Evolutionary conservation across 2,888 invertebrate genomes (phyloP), one percentile per base, ranked within the genome.

Genomic region (Gandaritis pyraliata): DNA sequence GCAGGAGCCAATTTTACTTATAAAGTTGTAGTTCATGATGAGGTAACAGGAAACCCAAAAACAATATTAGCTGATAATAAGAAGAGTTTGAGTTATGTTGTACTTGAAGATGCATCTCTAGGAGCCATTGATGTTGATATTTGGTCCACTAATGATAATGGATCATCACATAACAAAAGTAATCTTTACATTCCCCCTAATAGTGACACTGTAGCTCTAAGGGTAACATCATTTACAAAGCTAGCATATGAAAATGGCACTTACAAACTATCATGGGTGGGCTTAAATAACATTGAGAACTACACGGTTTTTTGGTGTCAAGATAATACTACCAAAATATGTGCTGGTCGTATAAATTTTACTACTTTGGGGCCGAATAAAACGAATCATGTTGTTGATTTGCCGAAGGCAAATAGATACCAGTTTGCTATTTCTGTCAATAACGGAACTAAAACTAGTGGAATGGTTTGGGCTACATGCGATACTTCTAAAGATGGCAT

Each of bases 351-450:
- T 82, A 93, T 80, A 85, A 90, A 74, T 87, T 91, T 81, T 78
- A 88, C 85, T 60, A 80, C 83, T 16, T 73, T 91, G 64, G 80
- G 82, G 61, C 71, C 85, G 8, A 72, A 75, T 5, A 82, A 82
- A 64, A 87, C 77, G 90, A 76, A 93, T 88, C 75, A 94, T 76
- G 94, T 94, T 48, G 92, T 95, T 71, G 93, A 94, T 18, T 91
- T 95, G 18, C 93, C 94, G 4, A 65, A 89, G 88, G 93, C 94
- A 54, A 87, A 86, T 61, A 93, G 94, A 33, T 95, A 94, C 79
- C 96, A 94, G 75, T 96, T 97, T 90, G 97, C 97, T 1, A 96
- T 97, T 64, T 95, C 97, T 5, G 96, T 96, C 0, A 97, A 97
- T 76, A 94, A 94, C 45, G 85, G 88, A 0, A 82, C 82, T 3